Evolutionary conservation across 2,113 vertebrate species (phyloP).

Genomic region (Hucho hucho): DNA sequence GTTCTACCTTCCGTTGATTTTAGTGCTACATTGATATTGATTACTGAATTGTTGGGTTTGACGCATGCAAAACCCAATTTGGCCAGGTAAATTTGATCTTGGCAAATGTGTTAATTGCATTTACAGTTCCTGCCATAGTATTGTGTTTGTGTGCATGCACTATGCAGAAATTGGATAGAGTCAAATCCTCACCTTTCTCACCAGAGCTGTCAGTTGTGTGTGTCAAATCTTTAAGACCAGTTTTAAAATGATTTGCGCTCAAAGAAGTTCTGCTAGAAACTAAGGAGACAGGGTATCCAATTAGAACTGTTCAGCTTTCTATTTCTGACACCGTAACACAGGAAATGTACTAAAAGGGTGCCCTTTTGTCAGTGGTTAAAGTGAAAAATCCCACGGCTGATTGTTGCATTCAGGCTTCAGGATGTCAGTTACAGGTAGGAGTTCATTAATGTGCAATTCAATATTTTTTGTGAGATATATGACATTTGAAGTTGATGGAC

Average conservation of each 20-base stretch:
- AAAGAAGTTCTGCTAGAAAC: conserved; percentile 31
- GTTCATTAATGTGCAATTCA: conserved; percentile 39
- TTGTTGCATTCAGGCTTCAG: conserved; percentile 43
- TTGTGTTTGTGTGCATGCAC: background rate
- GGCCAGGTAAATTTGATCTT: background rate
- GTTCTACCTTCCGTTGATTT: too few relatives aligned
- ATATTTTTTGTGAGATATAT: conserved; percentile 40
- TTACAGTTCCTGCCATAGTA: background rate
- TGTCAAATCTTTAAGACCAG: conserved; percentile 50
- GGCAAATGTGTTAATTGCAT: background rate
- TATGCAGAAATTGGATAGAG: background rate
- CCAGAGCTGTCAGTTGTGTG: conserved; percentile 22
- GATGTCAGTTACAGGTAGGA: conserved; percentile 61
- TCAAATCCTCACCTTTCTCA: background rate
- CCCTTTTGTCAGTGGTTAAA: conserved; percentile 61
- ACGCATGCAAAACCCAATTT: too few relatives aligned
- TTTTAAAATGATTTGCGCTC: conserved; percentile 39
- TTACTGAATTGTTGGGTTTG: too few relatives aligned
- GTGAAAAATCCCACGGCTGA: conserved; percentile 60
- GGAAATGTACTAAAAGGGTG: conserved; percentile 60
- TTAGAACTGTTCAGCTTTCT: conserved; percentile 58
- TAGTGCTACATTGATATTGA: too few relatives aligned
- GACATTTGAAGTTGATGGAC: conserved; percentile 41
- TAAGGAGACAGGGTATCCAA: conserved; percentile 44
- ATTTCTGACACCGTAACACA: conserved; percentile 56